These are phyloP conservation scores for Scatophagus argus DNA, from an alignment of 2,113 vertebrate genomes.

Conservation along the genomic window DNA sequence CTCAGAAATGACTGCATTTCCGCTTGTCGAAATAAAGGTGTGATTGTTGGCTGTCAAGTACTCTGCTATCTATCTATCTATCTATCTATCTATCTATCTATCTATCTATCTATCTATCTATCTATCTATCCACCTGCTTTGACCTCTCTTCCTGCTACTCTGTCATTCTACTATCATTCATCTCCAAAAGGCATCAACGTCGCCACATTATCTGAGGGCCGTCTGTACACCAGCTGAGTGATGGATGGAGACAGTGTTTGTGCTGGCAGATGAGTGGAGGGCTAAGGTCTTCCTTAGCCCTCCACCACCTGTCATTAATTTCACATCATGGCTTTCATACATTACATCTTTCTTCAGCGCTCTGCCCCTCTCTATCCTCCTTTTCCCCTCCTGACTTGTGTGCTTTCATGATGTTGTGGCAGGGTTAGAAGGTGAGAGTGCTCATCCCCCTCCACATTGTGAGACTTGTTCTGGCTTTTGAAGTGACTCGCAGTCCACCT, in stretches of 20 bases:
- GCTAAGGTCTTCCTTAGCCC: slow-evolving; percentile 65
- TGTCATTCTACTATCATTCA: slow-evolving; percentile 51
- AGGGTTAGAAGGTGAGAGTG: slow-evolving; percentile 62
- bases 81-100: slow-evolving; percentile 17
- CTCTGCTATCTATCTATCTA: neutral
- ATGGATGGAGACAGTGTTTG: slow-evolving; percentile 65
- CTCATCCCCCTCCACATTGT: neutral
- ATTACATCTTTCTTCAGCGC: slow-evolving; percentile 14
- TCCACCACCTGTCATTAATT: slow-evolving; percentile 70
- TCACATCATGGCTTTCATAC: slow-evolving; percentile 49
- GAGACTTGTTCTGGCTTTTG: slow-evolving; percentile 35
- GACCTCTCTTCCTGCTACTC: neutral
- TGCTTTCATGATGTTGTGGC: slow-evolving; percentile 28
- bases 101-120: slow-evolving; percentile 4
- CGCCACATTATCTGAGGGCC: slow-evolving; percentile 45
- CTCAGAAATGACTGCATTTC: slow-evolving; percentile 59
- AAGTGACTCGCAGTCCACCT: slow-evolving; percentile 30
- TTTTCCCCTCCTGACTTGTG: slow-evolving; percentile 32
- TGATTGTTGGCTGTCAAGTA: slow-evolving; percentile 48
- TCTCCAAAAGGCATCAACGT: slow-evolving; percentile 33
- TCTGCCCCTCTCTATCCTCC: neutral
- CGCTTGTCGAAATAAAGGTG: slow-evolving; percentile 25
- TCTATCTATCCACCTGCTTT: neutral
- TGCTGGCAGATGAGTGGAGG: slow-evolving; percentile 55
- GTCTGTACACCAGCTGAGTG: slow-evolving; percentile 46